These are phyloP conservation scores for Napeogenes sylphis DNA, from an alignment of 2,888 invertebrate genomes.

Conservation along the genomic window DNA sequence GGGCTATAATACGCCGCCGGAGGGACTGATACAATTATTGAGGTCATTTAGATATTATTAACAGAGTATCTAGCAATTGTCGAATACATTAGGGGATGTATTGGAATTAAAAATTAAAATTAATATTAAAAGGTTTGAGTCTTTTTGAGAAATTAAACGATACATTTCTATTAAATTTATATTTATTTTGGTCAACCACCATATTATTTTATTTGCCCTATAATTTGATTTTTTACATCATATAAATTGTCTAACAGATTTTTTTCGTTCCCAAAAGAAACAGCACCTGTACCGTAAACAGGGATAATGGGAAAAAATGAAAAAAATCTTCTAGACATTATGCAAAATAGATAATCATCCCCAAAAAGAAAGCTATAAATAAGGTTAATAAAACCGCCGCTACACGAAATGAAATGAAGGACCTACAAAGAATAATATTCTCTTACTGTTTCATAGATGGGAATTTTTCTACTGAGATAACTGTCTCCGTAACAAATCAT, in stretches of 20 bases:
- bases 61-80: no score
- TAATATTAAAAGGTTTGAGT: background rate
- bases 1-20: constrained; percentile 52
- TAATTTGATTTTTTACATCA: background rate
- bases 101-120: no score
- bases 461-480: constrained; percentile 50
- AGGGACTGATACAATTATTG: constrained; percentile 28
- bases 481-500: constrained; percentile 64
- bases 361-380: constrained; percentile 41
- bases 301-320: constrained; percentile 5
- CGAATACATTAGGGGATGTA: background rate
- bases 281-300: constrained; percentile 11
- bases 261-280: no score
- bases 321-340: constrained; percentile 24
- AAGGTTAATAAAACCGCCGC: constrained; percentile 48
- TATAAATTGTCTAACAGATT: no score
- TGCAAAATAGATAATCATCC: constrained; percentile 33
- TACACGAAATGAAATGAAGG: constrained; percentile 35
- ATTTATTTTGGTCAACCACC: no score
- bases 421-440: constrained; percentile 41
- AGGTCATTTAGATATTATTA: constrained; percentile 42
- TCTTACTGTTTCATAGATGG: constrained; percentile 38
- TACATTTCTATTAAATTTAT: no score
- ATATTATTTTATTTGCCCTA: background rate
- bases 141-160: background rate